These are phyloP conservation scores for Iphiclides podalirius DNA, from an alignment of 2,888 invertebrate genomes.

Conservation along the genomic window DNA sequence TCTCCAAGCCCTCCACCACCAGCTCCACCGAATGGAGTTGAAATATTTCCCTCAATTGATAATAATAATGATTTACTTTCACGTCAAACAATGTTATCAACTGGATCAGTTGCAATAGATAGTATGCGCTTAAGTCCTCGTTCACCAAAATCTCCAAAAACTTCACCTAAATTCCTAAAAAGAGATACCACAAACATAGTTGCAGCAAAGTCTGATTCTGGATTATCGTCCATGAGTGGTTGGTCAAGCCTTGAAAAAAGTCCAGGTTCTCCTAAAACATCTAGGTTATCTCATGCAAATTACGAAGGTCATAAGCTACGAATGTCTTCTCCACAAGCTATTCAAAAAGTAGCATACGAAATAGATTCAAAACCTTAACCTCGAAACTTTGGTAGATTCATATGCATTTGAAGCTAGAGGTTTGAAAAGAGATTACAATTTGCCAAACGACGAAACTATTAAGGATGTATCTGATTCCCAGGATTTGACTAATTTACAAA, in stretches of 20 bases:
- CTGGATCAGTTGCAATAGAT: constrained; percentile 56
- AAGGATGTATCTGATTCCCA: constrained; percentile 52
- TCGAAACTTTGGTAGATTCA: constrained; percentile 80
- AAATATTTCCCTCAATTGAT: constrained; percentile 68
- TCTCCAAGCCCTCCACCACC: constrained; percentile 90
- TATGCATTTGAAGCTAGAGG: constrained; percentile 56
- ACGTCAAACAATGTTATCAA: constrained; percentile 56
- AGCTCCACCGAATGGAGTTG: constrained; percentile 84
- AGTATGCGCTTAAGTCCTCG: constrained; percentile 82
- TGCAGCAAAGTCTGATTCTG: constrained; percentile 91
- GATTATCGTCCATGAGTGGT: constrained; percentile 92
- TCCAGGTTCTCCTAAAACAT: constrained; percentile 87
- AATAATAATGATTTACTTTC: constrained; percentile 54
- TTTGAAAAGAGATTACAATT: constrained; percentile 55
- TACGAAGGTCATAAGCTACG: constrained; percentile 68
- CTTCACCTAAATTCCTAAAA: constrained; percentile 84
- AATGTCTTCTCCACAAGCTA: constrained; percentile 60
- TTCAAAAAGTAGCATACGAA: constrained; percentile 63
- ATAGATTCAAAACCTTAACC: constrained; percentile 68
- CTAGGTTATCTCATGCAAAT: constrained; percentile 55
- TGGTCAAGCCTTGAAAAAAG: constrained; percentile 93
- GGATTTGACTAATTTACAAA: constrained; percentile 56
- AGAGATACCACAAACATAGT: constrained; percentile 82
- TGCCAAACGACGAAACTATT: constrained; percentile 46
- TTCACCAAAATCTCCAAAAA: constrained; percentile 86